A percentile compares a stretch with the other conserved stretches of the same genome.
phyloP scores from a whole-genome alignment of 1,140 invertebrate genomes.

The Spodoptera frugiperda region DNA sequence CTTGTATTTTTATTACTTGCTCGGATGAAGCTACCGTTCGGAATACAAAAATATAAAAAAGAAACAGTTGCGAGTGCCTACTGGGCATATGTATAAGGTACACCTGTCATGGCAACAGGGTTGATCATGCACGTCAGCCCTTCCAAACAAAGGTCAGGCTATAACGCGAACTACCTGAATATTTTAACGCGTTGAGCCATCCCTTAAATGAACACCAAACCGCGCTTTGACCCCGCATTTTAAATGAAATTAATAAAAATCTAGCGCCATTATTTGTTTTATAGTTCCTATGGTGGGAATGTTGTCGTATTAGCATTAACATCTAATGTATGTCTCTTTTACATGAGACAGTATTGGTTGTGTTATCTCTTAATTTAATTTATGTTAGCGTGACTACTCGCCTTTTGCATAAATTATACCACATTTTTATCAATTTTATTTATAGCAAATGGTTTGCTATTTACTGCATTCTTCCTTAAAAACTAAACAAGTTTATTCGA shows the following conservation, averaged over 20 bases:
- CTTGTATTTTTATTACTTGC: slow-evolving; percentile 25
- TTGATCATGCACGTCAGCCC: slow-evolving; percentile 42
- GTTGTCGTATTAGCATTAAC: not conserved
- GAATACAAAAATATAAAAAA: slow-evolving; percentile 8
- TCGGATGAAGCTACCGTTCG: not conserved
- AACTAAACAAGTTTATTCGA: not conserved
- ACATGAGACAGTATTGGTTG: not conserved
- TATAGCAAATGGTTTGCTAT: not conserved
- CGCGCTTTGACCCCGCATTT: slow-evolving; percentile 28
- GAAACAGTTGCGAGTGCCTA: slow-evolving; percentile 31
- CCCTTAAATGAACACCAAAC: slow-evolving; percentile 44
- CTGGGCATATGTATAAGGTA: slow-evolving; percentile 26
- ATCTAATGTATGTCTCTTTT: not conserved
- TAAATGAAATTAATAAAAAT: slow-evolving; percentile 35
- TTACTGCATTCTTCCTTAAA: not conserved
- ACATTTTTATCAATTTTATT: slow-evolving; percentile 1
- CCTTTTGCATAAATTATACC: not conserved
- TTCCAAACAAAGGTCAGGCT: slow-evolving; percentile 52
- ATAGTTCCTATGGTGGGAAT: slow-evolving; percentile 17
- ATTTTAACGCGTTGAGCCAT: slow-evolving; percentile 48
- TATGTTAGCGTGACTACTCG: slow-evolving; percentile 5
- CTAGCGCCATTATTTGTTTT: not conserved
- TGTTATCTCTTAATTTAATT: not conserved
- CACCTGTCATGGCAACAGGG: slow-evolving; percentile 43
- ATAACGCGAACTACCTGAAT: slow-evolving; percentile 52